Conservation (phyloP, 2,888 invertebrate species). For the Spilosoma lubricipeda region DNA sequence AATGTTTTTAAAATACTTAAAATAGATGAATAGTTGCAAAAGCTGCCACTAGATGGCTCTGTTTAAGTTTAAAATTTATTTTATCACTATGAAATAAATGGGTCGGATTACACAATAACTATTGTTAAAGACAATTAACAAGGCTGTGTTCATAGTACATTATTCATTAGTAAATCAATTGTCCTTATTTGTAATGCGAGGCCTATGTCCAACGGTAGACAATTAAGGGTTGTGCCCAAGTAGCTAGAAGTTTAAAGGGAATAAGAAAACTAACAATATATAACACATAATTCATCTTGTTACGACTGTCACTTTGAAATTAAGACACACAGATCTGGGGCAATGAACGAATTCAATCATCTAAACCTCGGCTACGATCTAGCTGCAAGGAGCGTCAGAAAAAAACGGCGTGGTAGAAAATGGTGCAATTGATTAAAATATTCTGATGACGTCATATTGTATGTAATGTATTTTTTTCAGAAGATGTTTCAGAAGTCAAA, state of each 20-base stretch:
- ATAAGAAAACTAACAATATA: not conserved
- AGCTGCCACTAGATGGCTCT: not conserved
- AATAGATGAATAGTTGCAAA: not conserved
- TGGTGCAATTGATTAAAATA: not conserved
- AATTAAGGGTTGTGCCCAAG: too few relatives aligned
- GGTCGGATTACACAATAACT: too few relatives aligned
- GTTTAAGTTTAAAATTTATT: not conserved
- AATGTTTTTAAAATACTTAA: not conserved
- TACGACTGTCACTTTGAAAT: not conserved
- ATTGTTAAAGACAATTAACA: too few relatives aligned
- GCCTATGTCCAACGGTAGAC: too few relatives aligned
- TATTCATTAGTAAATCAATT: too few relatives aligned
- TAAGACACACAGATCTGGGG: slow-evolving; percentile 24
- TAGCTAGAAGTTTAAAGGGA: not conserved
- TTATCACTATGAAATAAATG: too few relatives aligned
- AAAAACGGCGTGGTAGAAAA: not conserved
- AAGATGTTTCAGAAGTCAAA: too few relatives aligned
- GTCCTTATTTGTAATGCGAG: too few relatives aligned
- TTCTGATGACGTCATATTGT: too few relatives aligned
- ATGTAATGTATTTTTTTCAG: too few relatives aligned
- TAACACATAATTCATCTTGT: not conserved
- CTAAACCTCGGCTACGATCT: slow-evolving; percentile 16
- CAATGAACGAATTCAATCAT: slow-evolving; percentile 51
- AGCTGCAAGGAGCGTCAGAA: slow-evolving; percentile 5
- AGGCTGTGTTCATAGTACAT: too few relatives aligned